Percentiles rank a stretch among this genome's conserved stretches.
phyloP scores from a whole-genome alignment of 2,113 vertebrate species.

The Mus pahari region DNA sequence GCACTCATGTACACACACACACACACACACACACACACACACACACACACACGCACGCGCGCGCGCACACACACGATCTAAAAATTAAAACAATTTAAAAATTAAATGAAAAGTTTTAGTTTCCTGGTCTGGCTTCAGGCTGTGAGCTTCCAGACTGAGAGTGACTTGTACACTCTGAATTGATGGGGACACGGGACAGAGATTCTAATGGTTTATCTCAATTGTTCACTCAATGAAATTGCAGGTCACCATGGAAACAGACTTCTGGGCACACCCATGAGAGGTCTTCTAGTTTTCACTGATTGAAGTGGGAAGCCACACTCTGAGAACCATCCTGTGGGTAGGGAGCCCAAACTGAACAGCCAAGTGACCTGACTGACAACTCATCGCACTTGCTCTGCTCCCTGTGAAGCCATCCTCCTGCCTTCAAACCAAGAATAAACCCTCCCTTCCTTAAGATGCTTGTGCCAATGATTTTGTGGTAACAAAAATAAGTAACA shows the following conservation, averaged over 20 bases:
- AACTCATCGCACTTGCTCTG: too few species aligned
- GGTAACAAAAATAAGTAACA: background rate
- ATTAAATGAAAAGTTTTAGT: background rate
- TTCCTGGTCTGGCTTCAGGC: background rate
- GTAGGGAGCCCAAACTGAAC: background rate
- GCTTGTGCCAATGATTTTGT: background rate
- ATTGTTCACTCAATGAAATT: too few species aligned
- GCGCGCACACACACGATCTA: background rate
- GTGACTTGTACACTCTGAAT: too few species aligned
- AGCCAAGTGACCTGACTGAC: background rate
- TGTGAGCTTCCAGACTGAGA: background rate
- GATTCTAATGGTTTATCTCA: background rate
- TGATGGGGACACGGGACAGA: background rate
- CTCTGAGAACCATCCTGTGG: background rate
- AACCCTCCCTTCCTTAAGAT: background rate
- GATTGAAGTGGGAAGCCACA: background rate
- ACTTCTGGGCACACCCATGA: background rate
- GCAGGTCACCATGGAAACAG: background rate
- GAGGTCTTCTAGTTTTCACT: background rate
- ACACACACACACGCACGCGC: too few species aligned
- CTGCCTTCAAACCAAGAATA: background rate
- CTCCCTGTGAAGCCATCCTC: background rate
- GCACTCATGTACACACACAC: background rate
- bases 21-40: background rate
- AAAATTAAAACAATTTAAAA: background rate